phyloP scores from a whole-genome alignment of 2,113 vertebrate genomes.

The Hassar affinis region DNA sequence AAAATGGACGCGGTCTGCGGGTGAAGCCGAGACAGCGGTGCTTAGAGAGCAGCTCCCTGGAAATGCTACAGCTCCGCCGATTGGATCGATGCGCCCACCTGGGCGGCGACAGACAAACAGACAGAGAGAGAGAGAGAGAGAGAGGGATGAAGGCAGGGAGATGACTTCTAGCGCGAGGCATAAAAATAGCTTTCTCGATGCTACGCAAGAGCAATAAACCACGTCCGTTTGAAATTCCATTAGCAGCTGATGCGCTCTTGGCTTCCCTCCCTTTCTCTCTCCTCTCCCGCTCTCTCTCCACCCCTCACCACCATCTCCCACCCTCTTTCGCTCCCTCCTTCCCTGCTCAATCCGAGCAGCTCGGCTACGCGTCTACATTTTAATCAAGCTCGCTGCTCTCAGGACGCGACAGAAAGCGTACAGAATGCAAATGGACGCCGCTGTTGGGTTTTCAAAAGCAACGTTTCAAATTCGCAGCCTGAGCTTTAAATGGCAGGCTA shows the following conservation, averaged over 20 bases:
- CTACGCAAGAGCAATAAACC: constrained; percentile 57
- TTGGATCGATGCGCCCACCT: constrained; percentile 28
- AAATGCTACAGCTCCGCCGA: background rate
- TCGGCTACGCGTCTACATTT: constrained; percentile 50
- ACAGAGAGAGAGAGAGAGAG: background rate
- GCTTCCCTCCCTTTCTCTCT: background rate
- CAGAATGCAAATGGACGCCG: constrained; percentile 46
- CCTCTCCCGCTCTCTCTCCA: background rate
- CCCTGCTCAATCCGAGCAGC: constrained; percentile 34
- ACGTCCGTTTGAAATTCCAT: constrained; percentile 61
- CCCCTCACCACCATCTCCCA: background rate
- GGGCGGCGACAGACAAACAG: constrained; percentile 5
- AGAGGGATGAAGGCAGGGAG: constrained; percentile 19
- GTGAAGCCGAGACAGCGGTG: background rate
- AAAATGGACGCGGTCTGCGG: background rate
- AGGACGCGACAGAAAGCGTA: background rate
- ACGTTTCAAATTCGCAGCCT: background rate
- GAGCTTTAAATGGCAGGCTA: constrained; percentile 13
- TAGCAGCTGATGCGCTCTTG: constrained; percentile 45
- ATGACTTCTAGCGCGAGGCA: constrained; percentile 47
- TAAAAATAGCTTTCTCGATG: constrained; percentile 51
- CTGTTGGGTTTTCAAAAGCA: constrained; percentile 10
- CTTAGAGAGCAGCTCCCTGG: constrained; percentile 10
- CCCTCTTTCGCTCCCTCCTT: background rate
- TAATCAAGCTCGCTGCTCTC: constrained; percentile 46